Evolutionary conservation across 2,113 vertebrate species (phyloP).

Genomic region (Bubo bubo): DNA sequence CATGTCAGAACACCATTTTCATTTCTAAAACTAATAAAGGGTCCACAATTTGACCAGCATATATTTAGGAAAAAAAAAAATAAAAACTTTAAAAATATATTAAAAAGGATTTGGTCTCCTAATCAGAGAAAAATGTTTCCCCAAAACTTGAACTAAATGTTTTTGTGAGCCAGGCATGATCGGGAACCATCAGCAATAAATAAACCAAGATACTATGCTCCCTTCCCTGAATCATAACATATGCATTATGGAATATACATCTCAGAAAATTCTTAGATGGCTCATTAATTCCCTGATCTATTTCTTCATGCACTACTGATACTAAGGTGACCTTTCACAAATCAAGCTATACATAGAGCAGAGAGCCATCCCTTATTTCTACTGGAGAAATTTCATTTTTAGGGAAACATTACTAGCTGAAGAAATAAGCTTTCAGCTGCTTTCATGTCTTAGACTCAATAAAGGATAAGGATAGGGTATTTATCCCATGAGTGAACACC

Average conservation of each 20-base stretch:
- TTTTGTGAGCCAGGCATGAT: background rate
- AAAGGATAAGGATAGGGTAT: background rate
- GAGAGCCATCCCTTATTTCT: background rate
- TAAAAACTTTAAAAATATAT: background rate
- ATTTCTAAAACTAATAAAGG: background rate
- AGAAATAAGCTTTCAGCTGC: conserved; percentile 26
- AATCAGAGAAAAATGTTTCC: background rate
- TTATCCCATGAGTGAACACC: conserved; percentile 20
- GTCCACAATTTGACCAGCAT: background rate
- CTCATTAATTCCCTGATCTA: conserved; percentile 54
- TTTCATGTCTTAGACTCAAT: conserved; percentile 13
- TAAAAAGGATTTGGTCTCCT: background rate
- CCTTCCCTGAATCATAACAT: conserved; percentile 19
- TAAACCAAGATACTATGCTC: background rate
- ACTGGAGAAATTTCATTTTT: conserved; percentile 29
- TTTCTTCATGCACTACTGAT: conserved; percentile 52
- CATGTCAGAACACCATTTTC: background rate
- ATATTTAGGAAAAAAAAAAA: background rate
- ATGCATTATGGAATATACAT: conserved; percentile 37
- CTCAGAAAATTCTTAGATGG: conserved; percentile 39
- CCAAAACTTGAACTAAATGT: background rate
- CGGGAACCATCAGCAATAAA: background rate
- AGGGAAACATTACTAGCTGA: conserved; percentile 1
- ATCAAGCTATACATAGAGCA: background rate
- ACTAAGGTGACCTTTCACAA: conserved; percentile 55